These are phyloP conservation scores for Epizoanthus illoricatus DNA, from an alignment of 92 coral and sea anemone species.

Conservation along the genomic window DNA sequence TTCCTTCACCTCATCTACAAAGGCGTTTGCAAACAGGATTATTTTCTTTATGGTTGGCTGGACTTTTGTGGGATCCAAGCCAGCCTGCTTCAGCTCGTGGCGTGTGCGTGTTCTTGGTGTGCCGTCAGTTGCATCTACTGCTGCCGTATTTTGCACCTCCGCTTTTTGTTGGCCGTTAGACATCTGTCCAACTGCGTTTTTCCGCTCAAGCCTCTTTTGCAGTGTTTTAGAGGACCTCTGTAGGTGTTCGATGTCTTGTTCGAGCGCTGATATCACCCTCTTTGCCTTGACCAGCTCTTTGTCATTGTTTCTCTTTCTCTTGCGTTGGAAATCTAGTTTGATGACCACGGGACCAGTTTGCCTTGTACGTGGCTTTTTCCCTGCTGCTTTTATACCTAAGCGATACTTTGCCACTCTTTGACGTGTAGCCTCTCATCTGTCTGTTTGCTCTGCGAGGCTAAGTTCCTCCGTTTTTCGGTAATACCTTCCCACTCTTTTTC, in stretches of 20 bases:
- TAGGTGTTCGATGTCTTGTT: constrained; percentile 1
- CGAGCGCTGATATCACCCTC: constrained; percentile 14
- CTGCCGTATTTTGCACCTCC: background rate
- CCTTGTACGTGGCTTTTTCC: no score
- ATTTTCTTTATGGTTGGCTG: constrained; percentile 14
- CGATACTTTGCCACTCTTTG: no score
- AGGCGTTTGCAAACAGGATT: background rate
- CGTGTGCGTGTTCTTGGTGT: constrained; percentile 15
- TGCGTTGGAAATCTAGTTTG: no score
- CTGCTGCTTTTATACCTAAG: no score
- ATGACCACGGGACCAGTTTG: no score
- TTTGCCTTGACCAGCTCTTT: constrained; percentile 6
- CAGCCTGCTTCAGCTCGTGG: constrained; percentile 23
- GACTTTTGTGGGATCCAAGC: constrained; percentile 16
- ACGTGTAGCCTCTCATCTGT: no score
- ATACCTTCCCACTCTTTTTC: background rate
- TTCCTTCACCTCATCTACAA: background rate
- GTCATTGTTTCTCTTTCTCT: constrained; percentile 4
- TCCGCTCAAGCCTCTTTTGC: constrained; percentile 17
- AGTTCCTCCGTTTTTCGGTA: no score
- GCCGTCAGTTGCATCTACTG: constrained; percentile 11
- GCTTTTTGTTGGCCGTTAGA: background rate
- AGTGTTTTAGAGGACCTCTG: constrained; percentile 24
- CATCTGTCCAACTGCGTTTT: background rate
- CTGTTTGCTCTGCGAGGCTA: no score